Evolutionary conservation across 2,797 vertebrate species (phyloP).

Genomic region (Amblyopsis hoosieri): DNA sequence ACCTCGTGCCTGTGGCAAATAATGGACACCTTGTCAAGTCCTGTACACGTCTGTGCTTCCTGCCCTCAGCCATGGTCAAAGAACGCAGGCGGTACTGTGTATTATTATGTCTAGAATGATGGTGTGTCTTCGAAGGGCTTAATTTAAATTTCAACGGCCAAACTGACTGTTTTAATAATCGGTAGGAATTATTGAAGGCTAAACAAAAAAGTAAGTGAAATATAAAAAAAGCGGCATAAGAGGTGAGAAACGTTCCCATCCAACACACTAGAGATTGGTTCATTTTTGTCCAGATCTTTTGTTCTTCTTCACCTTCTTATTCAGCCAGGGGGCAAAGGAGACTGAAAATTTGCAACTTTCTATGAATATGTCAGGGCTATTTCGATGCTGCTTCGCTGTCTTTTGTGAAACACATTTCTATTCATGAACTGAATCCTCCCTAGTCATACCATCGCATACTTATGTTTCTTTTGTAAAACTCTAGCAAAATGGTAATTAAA

Average conservation of each 20-base stretch:
- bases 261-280: conserved; percentile 27
- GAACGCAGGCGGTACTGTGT: conserved; percentile 13
- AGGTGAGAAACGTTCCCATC: conserved; percentile 35
- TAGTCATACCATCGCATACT: conserved; percentile 65
- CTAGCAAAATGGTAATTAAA: conserved; percentile 69
- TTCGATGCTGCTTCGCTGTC: conserved; percentile 56
- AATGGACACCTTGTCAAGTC: conserved; percentile 46
- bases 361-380: conserved; percentile 69
- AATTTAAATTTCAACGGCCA: conserved; percentile 12
- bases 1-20: conserved; percentile 21
- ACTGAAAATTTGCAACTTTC: conserved; percentile 52
- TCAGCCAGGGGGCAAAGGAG: conserved; percentile 57
- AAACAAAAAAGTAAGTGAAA: conserved; percentile 9
- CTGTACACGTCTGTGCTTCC: conserved; percentile 22
- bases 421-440: conserved; percentile 64
- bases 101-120: conserved; percentile 12
- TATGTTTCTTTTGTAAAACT: conserved; percentile 67
- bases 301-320: conserved; percentile 47
- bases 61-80: conserved; percentile 10
- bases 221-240: conserved; percentile 21
- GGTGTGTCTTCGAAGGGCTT: conserved; percentile 6
- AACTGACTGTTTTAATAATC: conserved; percentile 5
- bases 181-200: conserved; percentile 23
- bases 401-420: conserved; percentile 72
- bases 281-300: conserved; percentile 54